Conservation (phyloP, 2,113 vertebrate genomes). For the Cavia porcellus region DNA sequence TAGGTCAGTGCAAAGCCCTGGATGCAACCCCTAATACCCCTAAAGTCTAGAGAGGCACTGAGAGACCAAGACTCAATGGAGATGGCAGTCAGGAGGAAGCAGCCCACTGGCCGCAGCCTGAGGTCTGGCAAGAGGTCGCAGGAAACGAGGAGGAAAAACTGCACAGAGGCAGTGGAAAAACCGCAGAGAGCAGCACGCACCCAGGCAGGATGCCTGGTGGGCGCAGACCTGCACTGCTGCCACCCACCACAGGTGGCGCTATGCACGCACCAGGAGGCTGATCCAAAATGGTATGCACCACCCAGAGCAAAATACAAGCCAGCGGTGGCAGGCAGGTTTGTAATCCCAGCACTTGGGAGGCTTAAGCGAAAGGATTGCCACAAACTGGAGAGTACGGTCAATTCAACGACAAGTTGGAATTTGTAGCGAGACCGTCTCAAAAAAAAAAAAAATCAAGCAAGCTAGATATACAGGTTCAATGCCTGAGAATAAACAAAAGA, state of each 20-base stretch:
- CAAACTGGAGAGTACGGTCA: background rate
- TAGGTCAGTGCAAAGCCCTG: background rate
- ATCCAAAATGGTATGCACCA: background rate
- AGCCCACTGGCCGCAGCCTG: background rate
- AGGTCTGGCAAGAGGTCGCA: background rate
- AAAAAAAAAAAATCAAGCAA: background rate
- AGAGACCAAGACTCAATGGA: background rate
- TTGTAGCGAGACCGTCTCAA: background rate
- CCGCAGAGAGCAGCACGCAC: background rate
- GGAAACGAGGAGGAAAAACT: background rate
- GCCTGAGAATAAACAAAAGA: background rate
- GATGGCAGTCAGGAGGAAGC: too few species aligned
- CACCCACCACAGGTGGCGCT: background rate
- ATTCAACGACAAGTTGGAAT: background rate
- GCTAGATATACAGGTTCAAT: background rate
- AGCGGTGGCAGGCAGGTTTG: background rate
- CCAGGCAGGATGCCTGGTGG: background rate
- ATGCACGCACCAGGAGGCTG: background rate
- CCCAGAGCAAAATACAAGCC: background rate
- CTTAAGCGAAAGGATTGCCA: background rate
- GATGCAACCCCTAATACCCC: background rate
- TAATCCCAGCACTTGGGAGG: background rate
- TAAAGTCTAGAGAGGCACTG: background rate
- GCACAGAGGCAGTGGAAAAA: background rate
- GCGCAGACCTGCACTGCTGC: too few species aligned